Base-by-base conservation (phyloP, 1,140 invertebrate species). In the Drosophila tani region DNA sequence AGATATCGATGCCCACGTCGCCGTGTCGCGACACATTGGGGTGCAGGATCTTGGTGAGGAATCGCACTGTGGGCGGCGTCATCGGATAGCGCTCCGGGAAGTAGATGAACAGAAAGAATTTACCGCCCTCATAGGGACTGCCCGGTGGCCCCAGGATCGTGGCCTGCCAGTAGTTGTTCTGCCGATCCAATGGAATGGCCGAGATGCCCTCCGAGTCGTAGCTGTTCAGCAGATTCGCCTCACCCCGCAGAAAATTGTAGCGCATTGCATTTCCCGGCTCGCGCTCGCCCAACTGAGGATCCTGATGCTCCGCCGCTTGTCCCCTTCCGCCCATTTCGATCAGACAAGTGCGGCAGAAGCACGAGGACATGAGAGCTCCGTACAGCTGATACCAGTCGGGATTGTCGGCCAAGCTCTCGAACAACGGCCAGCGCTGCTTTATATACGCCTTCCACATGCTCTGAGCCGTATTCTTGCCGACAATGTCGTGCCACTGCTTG, bases 1-100 rank as follows among this genome's bases (percentile, higher is more conserved):
- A 98, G 14, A 97, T 98, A 93, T 99, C 98, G 67, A 99, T 97
- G 38, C 98, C 98, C 67, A 99, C 97, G 93, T 99, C 98, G n/a
- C 98, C 98, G 92, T 99, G 98, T 12, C 98, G 95, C 27, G 97
- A 98, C 35, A 99, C 96, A 93, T 99, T 99, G 5, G 98, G 98
- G 94, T 99, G 98, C 85, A 98, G 95, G 81, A 99, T 97, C 93
- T 97, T 97, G 9, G 97, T 98, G 24, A 98, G 93, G 93, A 98
- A 98, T 49, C 97, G 94, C 1, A 98, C 97, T 51, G 96, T 95
- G 2, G 98, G 98, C 38, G 98, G 98, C 78, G 95, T 95, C 95
- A 99, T 96, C 8, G 98, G 98, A 94, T 99, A 99, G 80, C 86
- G 74, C 46, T 92, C 91, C 17, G 96, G 96, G 75, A 98, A 96